Base-by-base conservation (phyloP, 64 coral and sea anemone species). In the Porites australiensis region DNA sequence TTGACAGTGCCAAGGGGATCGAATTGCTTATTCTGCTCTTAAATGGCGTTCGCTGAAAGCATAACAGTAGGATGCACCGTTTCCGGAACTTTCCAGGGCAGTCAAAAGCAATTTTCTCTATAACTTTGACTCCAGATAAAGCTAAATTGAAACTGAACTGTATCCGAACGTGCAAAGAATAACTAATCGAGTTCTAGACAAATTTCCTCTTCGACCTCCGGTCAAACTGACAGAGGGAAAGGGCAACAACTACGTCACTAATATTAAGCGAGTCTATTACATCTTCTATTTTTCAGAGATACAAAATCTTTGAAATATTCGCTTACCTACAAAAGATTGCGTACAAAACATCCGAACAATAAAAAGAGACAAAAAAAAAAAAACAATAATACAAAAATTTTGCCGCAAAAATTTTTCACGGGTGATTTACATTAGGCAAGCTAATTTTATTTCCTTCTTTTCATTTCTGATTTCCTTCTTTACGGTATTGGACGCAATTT, bases 391-490 rank as follows among this genome's bases (percentile, higher is more conserved):
- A 5, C 3, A 19, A 50, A 46, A 16, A 76, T 5, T 37, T 37
- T 37, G 27, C 27, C 27, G 27, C 27, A 37, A 6, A 18, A 15
- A 48, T 47, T 65, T 57, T 69, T 50, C 4, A 49, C 47, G 16
- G 45, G 13, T 8, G 62, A 21, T 67, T 84, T 23, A 47, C 43
- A 82, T 64, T 47, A 13, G 6, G 9, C 14, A 37, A 47, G 59
- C 43, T 64, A 82, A 82, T 64, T 64, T 82, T 50, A 84, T 84
- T 84, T 84, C 63, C 81, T 69, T 50, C 15, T 84, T 67, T 84
- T 76, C 8, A 14, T 47, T 84, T 50, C 43, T 50, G 16, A 84
- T 69, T 84, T 64, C 8, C 27, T 18, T 16, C 13, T 46, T 84
- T 23, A 49, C 45, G 46, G 47, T 15, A n/a, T 82, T 63, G 61